Evolutionary conservation across 1,140 invertebrate genomes (phyloP).

Genomic region (Matsumurasca onukii): DNA sequence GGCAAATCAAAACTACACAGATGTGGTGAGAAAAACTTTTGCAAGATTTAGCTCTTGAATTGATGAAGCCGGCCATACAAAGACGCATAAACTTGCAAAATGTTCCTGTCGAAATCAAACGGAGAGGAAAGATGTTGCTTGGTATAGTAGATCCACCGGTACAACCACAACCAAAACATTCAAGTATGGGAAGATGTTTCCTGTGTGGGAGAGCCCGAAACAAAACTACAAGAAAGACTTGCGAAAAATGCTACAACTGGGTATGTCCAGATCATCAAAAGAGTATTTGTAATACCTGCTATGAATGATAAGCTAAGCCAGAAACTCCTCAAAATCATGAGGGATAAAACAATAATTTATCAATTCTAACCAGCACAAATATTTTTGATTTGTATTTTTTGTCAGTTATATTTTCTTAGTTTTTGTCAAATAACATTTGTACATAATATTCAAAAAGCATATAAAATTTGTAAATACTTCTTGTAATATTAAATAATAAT

Average conservation of each 20-base stretch:
- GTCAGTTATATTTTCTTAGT: too few relatives aligned
- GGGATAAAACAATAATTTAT: too few relatives aligned
- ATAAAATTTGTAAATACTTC: too few relatives aligned
- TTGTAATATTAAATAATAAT: too few relatives aligned
- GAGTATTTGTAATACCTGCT: neutral
- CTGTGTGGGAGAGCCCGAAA: slow-evolving; percentile 13
- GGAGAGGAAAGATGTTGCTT: neutral
- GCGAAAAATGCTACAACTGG: slow-evolving; percentile 7
- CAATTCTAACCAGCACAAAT: too few relatives aligned
- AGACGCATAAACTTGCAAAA: neutral
- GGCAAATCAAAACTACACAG: neutral
- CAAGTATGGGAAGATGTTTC: slow-evolving; percentile 22
- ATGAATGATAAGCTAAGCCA: too few relatives aligned
- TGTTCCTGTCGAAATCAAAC: slow-evolving; percentile 15
- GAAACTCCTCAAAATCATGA: too few relatives aligned
- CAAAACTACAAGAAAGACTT: slow-evolving; percentile 13
- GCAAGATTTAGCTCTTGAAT: slow-evolving; percentile 4
- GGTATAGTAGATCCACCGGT: neutral
- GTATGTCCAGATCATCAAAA: slow-evolving; percentile 27
- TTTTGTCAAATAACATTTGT: too few relatives aligned
- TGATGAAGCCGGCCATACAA: slow-evolving; percentile 22
- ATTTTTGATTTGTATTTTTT: too few relatives aligned
- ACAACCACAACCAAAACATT: neutral
- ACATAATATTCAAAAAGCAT: too few relatives aligned
- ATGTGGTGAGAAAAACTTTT: neutral